Base-by-base conservation (phyloP, 1,140 invertebrate genomes). In the Lysiphlebus fabarum region DNA sequence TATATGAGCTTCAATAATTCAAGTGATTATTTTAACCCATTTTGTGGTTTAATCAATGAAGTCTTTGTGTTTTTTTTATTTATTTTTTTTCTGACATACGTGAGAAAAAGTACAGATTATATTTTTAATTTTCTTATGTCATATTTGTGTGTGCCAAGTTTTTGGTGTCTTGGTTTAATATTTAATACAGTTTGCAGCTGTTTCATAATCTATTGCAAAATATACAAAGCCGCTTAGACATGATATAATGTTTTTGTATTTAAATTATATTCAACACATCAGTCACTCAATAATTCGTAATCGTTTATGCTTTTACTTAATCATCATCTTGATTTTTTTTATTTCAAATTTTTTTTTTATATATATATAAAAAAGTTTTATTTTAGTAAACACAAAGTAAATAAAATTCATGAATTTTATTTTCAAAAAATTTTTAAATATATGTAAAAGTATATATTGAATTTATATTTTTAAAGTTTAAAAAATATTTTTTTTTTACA, bases 161-260 rank as follows among this genome's bases (percentile, higher is more conserved):
- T 34, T 54, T 55, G 38, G 53, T 38, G 53, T 12, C 5, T 33
- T 40, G 36, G 42, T n/a, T 38, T 26, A 11, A 11, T 5, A 5
- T 26, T 2, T 12, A n/a, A 36, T 55, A 42, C 43, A 48, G 42
- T 36, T 14, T 36, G 12, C 49, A 51, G 51, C 53, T 60, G 56
- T 14, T 57, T 26, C 53, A 60, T 60, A 60, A 60, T 54, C 53
- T 42, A 60, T 60, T 41, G 53, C 2, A 4, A 60, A 55, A 43
- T 53, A 60, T 60, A 54, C 53, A 60, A 55, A 54, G 53, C 45
- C 58, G 58, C 51, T 60, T 60, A 60, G 8, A 58, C 53, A 14
- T 45, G 51, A 60, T 60, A 26, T 26, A 55, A 60, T 53, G 44
- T 55, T 60, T 51, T 60, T 60, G 51, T 60, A 55, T 60, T 55